Evolutionary conservation across 1,140 invertebrate genomes (phyloP), one percentile per base, ranked within the genome.

Genomic region (Palaemon carinicauda): DNA sequence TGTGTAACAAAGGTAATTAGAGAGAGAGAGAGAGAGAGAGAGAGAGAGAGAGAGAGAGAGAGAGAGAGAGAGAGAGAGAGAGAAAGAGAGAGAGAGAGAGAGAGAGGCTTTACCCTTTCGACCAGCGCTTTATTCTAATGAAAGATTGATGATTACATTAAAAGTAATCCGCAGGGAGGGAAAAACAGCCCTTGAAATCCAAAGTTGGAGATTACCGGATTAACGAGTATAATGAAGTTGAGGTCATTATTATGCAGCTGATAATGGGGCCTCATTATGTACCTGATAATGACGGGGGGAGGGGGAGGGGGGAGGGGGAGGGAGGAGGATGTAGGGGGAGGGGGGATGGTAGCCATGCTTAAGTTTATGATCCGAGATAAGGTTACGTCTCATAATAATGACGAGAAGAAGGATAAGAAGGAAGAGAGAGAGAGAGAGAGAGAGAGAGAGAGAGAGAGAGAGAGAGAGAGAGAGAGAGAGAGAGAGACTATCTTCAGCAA

Each of bases 71-170:
- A 41, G 33, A 41, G 41, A 41, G 41, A 41, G 41, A 41, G 41
- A 41, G 41, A 41, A 12, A 41, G 41, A 41, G 41, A 41, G 41
- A 41, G 41, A 41, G 41, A 41, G 33, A 41, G 33, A 41, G 33
- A 41, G 33, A 41, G 41, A 9, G 41, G 41, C 41, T 41, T 41
- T 41, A 41, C 41, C 41, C 41, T 41, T 41, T 41, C 41, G 41
- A 41, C 41, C 41, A 41, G 41, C 69, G 69, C 54, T 82, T 82
- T 82, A 73, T 71, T 82, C 27, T 74, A 54, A 75, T 82, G 81
- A 73, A 82, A 82, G 81, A 82, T 74, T 75, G 81, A 82, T 82
- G 21, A 74, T 82, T 82, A 82, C 81, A 82, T 82, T 82, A 82
- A 74, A 82, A 71, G 81, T 74, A 82, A 82, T 82, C 81, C 81